These are phyloP conservation scores for Fregetta grallaria DNA, from an alignment of 2,113 vertebrate genomes.

Conservation along the genomic window DNA sequence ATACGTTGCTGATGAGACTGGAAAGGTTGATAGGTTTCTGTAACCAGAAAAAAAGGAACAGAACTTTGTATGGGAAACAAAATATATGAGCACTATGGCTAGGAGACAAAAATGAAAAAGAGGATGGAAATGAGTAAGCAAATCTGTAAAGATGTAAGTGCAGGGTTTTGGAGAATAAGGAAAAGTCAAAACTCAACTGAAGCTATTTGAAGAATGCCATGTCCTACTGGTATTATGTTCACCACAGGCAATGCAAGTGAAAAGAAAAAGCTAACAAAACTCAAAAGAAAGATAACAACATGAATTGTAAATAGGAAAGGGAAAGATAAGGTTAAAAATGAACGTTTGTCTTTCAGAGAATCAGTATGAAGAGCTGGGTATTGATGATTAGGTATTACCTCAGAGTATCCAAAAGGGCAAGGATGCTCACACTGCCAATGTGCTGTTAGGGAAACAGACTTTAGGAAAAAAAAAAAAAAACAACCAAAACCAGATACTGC, in stretches of 20 bases:
- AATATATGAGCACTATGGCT: background rate
- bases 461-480: background rate
- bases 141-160: background rate
- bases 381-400: background rate
- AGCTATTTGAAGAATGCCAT: background rate
- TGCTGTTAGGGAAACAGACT: background rate
- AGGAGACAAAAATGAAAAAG: background rate
- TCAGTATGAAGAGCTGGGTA: background rate
- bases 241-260: background rate
- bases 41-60: background rate
- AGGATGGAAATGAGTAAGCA: background rate
- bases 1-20: background rate
- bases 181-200: background rate
- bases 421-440: background rate
- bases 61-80: background rate
- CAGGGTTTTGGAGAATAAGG: background rate
- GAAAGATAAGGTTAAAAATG: conserved; percentile 16
- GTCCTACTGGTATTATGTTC: background rate
- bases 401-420: background rate
- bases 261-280: background rate
- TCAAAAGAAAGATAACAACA: background rate
- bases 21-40: background rate
- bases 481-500: background rate
- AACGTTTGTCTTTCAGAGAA: background rate
- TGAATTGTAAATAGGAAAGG: background rate